A percentile compares a stretch with the other conserved stretches of the same genome.
These are phyloP conservation scores for Engraulis encrasicolus DNA, from an alignment of 2,113 vertebrate species.

Conservation along the genomic window DNA sequence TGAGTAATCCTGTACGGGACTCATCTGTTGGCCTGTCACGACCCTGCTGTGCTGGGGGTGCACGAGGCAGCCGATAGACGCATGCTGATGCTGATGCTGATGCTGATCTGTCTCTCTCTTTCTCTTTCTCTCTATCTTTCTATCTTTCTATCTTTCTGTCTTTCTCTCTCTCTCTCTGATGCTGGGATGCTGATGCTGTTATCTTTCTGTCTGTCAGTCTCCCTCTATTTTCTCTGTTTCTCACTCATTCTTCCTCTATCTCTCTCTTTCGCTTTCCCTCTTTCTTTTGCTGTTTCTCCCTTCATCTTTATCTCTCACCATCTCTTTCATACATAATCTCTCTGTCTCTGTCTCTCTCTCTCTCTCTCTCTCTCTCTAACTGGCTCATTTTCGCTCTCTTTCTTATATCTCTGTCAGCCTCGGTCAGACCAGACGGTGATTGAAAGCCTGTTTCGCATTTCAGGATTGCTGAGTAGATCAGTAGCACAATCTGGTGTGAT, in stretches of 20 bases:
- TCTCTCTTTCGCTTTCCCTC: neutral
- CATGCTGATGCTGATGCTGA: conserved; percentile 30
- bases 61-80: conserved; percentile 42
- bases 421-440: neutral
- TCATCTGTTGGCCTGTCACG: conserved; percentile 26
- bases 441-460: neutral
- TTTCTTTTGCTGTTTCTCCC: neutral
- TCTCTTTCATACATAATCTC: neutral
- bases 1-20: conserved; percentile 38
- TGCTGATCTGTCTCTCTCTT: conserved; percentile 3
- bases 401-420: neutral
- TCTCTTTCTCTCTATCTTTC: neutral
- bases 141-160: neutral
- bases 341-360: neutral
- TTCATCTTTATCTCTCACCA: neutral
- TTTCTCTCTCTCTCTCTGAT: neutral
- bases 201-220: neutral
- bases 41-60: conserved; percentile 36
- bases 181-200: conserved; percentile 28
- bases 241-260: neutral
- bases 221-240: neutral
- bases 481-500: conserved; percentile 8
- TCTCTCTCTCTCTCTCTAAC: neutral
- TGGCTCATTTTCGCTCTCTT: neutral
- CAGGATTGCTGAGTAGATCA: conserved; percentile 1